phyloP scores from a whole-genome alignment of 1,140 invertebrate species.

The Trichonephila clavipes region DNA sequence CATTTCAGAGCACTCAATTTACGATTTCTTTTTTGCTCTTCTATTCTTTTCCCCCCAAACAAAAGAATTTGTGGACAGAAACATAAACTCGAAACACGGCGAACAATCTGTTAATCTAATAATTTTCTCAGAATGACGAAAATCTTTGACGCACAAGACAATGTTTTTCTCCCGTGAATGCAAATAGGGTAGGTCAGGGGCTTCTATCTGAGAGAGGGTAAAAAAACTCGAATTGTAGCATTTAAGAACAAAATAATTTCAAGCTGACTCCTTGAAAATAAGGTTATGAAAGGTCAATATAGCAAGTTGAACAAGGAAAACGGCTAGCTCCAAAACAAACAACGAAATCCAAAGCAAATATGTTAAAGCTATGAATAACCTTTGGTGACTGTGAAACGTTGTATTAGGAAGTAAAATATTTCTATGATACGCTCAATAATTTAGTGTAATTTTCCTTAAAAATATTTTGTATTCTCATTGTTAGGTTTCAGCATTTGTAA shows the following conservation, averaged over 20 bases:
- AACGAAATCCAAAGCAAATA: not conserved
- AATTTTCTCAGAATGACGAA: slow-evolving; percentile 20
- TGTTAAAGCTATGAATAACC: not conserved
- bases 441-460: no score
- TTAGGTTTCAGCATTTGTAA: no score
- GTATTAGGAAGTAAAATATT: not conserved
- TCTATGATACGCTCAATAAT: not conserved
- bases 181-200: not conserved
- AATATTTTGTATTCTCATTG: no score
- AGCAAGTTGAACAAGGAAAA: not conserved
- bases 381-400: not conserved
- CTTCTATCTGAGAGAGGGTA: not conserved
- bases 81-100: not conserved
- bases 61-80: not conserved
- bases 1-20: slow-evolving; percentile 20
- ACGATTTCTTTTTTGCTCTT: not conserved
- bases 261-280: not conserved
- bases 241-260: not conserved
- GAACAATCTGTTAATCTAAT: slow-evolving; percentile 26
- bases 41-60: slow-evolving; percentile 17
- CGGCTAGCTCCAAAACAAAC: not conserved
- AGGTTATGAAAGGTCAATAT: slow-evolving; percentile 2
- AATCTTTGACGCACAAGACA: not conserved
- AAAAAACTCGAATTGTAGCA: not conserved
- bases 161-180: not conserved